A percentile compares a stretch with the other conserved stretches of the same genome.
Evolutionary conservation across 2,888 invertebrate species (phyloP).

Genomic region (Ectemnius cavifrons): DNA sequence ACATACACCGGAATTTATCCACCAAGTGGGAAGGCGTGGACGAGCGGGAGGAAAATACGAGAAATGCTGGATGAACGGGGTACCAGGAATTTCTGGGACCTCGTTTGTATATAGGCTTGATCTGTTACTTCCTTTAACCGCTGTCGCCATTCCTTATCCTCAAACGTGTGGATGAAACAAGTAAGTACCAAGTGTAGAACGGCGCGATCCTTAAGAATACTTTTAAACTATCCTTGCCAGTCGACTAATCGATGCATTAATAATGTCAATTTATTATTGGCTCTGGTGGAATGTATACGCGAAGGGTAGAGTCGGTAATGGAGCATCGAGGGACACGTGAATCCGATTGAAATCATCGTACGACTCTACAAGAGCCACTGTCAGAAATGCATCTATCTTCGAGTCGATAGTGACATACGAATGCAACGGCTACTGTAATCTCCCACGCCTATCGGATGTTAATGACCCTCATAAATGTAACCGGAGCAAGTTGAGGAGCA

Average conservation of each 20-base stretch:
- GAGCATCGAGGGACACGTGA: too few relatives aligned
- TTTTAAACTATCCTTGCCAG: too few relatives aligned
- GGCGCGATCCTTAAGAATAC: too few relatives aligned
- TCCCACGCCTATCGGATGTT: conserved; percentile 67
- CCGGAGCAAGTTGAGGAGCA: conserved; percentile 66
- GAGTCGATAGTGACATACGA: conserved; percentile 29
- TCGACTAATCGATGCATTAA: too few relatives aligned
- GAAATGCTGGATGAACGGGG: background rate
- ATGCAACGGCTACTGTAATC: conserved; percentile 39
- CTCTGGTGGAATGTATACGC: too few relatives aligned
- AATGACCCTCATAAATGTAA: conserved; percentile 74
- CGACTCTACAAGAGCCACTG: conserved; percentile 17
- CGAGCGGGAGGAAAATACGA: background rate
- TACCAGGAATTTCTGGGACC: background rate
- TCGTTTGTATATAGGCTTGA: background rate
- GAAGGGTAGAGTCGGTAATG: too few relatives aligned
- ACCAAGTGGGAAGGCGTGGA: background rate
- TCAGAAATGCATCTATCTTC: conserved; percentile 38
- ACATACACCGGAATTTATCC: background rate
- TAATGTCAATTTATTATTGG: too few relatives aligned
- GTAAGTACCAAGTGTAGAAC: too few relatives aligned
- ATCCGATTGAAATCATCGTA: too few relatives aligned
- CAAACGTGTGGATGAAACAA: too few relatives aligned
- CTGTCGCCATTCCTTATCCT: too few relatives aligned
- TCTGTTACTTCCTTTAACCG: background rate